These are phyloP conservation scores for Enteromius mattozi DNA, from an alignment of 2,797 vertebrate species.

Conservation along the genomic window DNA sequence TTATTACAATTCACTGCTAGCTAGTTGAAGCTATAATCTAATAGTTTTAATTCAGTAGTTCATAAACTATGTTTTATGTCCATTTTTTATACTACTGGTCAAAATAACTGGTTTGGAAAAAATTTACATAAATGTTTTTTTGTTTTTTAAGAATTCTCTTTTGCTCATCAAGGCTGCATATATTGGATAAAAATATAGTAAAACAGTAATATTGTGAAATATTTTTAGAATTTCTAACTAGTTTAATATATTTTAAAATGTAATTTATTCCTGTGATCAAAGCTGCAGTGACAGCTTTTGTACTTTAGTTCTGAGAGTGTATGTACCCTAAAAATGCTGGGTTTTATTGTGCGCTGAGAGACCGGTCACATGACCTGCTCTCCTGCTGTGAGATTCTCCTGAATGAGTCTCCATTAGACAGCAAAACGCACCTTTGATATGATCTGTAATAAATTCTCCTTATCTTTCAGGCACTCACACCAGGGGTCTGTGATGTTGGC, in stretches of 20 bases:
- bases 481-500: neutral
- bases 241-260: neutral
- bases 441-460: constrained; percentile 58
- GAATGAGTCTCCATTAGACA: constrained; percentile 55
- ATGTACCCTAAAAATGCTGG: neutral
- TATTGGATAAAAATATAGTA: neutral
- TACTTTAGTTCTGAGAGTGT: too few relatives aligned
- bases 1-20: neutral
- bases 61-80: neutral
- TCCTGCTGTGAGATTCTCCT: constrained; percentile 43
- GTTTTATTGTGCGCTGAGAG: constrained; percentile 28
- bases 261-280: neutral
- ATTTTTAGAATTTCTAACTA: neutral
- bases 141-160: neutral
- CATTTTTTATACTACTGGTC: neutral
- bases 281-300: too few relatives aligned
- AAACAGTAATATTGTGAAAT: neutral
- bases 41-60: neutral
- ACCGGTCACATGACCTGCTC: constrained; percentile 35
- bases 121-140: neutral
- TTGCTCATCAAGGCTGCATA: neutral
- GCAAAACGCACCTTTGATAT: constrained; percentile 64
- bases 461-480: constrained; percentile 46
- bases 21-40: neutral
- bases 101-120: neutral